Percentiles rank a stretch among this genome's conserved stretches.
Conservation (phyloP, 2,888 invertebrate genomes). For the Melolontha melolontha region DNA sequence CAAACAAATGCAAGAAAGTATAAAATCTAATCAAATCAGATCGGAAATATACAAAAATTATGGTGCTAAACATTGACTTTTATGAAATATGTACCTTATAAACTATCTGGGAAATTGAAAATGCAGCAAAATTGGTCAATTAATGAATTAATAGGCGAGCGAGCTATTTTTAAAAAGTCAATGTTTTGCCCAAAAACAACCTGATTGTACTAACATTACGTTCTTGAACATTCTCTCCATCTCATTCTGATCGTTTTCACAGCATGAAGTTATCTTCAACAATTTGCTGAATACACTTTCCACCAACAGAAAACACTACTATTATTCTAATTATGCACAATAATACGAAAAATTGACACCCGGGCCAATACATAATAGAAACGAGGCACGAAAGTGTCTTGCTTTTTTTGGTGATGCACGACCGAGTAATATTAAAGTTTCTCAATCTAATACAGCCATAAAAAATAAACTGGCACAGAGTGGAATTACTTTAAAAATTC, state of each 20-base stretch:
- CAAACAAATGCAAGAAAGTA: constrained; percentile 33
- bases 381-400: constrained; percentile 43
- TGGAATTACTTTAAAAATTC: constrained; percentile 29
- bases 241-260: not conserved
- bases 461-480: constrained; percentile 40
- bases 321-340: constrained; percentile 26
- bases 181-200: constrained; percentile 15
- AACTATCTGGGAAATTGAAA: constrained; percentile 9
- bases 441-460: constrained; percentile 31
- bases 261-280: constrained; percentile 20
- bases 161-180: not conserved
- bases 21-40: constrained; percentile 29
- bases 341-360: constrained; percentile 31
- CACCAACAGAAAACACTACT: constrained; percentile 2
- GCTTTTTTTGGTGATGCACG: constrained; percentile 21
- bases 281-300: constrained; percentile 38
- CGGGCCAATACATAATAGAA: constrained; percentile 42
- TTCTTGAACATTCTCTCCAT: constrained; percentile 21
- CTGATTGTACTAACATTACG: constrained; percentile 22
- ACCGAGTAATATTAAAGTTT: not conserved
- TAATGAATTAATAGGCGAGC: not conserved
- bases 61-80: constrained; percentile 21
- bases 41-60: constrained; percentile 26
- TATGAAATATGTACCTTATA: constrained; percentile 6
- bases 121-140: constrained; percentile 19